Base-by-base conservation (phyloP, 2,113 vertebrate genomes). In the Corythoichthys haematopterus region DNA sequence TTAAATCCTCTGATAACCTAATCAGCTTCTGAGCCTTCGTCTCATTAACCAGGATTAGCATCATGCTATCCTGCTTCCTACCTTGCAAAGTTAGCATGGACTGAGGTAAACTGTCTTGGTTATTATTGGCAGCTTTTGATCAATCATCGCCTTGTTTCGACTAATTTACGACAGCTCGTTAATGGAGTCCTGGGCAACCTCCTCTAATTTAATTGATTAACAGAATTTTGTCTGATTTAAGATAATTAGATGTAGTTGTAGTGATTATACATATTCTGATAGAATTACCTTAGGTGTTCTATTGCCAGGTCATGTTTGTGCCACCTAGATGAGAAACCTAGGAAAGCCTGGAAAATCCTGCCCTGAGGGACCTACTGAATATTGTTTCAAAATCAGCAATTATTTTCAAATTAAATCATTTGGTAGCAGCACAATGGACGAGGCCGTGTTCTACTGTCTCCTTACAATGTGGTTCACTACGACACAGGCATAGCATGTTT, bases 31-130 rank as follows among this genome's bases (percentile, higher is more conserved):
- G 72, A 83, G 86, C 67, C 80, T 77, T 77, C 74, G 64, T 83
- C 69, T 77, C 76, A 82, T 56, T 72, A 82, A 86, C 58, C 73
- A 66, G 83, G 81, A 87, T 87, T 80, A 85, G 65, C 50, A 12
- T 46, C 43, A 33, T 46, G 60, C 60, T 46, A 47, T 45, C 60
- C 40, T 46, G 12, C 20, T 40, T 33, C 20, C n/a, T 46, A 6
- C 40, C 60, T 46, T 33, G 43, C n/a, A 33, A 10, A 10, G 11
- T 43, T 28, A 7, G 20, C 12, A 6, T 62, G 11, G 59, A 62
- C n/a, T 13, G n/a, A 60, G 37, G 58, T 60, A n/a, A 60, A 40
- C 1, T 12, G 13, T 57, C 33, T 57, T 1, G 5, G 33, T 36
- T 50, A 3, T 15, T 28, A 28, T 53, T 53, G 20, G 20, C 20